Conservation (phyloP, 2,888 invertebrate genomes). For the Nephrotoma flavescens region DNA sequence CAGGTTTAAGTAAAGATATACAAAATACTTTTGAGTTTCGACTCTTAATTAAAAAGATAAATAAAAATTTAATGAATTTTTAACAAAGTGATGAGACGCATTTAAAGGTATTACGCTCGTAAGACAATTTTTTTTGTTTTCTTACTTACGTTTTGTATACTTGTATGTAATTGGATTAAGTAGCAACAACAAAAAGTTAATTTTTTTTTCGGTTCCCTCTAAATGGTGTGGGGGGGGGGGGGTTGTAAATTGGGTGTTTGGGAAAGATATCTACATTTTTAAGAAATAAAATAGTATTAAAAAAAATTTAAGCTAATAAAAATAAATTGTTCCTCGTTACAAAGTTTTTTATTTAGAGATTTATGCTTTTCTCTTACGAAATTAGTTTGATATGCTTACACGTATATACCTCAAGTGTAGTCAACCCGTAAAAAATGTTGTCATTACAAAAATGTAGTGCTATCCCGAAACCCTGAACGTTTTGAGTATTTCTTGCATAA, state of each 20-base stretch:
- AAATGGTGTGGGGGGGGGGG: too few species aligned
- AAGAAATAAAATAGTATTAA: background rate
- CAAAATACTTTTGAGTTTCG: background rate
- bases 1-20: background rate
- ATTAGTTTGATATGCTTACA: too few species aligned
- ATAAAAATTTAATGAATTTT: background rate
- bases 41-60: background rate
- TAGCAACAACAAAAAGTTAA: background rate
- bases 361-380: background rate
- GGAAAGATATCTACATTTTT: background rate
- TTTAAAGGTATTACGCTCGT: background rate
- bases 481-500: too few species aligned
- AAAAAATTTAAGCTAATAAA: background rate
- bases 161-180: background rate
- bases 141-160: background rate
- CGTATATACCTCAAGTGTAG: too few species aligned
- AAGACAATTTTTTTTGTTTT: background rate
- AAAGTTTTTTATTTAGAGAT: background rate
- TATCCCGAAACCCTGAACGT: too few species aligned
- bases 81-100: background rate
- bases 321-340: background rate
- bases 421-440: too few species aligned
- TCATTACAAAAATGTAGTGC: too few species aligned
- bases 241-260: background rate
- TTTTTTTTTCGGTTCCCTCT: background rate